These are phyloP conservation scores for Empidonax alnorum DNA, from an alignment of 2,113 vertebrate species.

Conservation along the genomic window DNA sequence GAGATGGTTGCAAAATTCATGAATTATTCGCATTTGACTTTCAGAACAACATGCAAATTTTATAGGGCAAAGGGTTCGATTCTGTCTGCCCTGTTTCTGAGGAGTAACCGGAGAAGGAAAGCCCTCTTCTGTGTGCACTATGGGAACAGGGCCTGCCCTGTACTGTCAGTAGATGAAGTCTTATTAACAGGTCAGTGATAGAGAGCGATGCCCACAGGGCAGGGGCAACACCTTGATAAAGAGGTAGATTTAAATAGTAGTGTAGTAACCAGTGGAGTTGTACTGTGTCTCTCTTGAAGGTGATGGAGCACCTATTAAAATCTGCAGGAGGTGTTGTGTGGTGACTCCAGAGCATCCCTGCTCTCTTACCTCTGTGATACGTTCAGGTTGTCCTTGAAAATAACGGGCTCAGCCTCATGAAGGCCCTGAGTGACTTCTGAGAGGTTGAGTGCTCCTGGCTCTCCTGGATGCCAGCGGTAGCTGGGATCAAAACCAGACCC, in stretches of 20 bases:
- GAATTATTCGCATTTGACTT: conserved; percentile 50
- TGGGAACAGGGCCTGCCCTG: not conserved
- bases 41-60: conserved; percentile 16
- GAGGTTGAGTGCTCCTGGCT: not conserved
- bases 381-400: not conserved
- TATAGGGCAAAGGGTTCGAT: not conserved
- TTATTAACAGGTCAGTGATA: not conserved
- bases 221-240: not conserved
- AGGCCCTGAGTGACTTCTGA: not conserved
- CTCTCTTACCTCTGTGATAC: not conserved
- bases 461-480: not conserved
- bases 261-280: not conserved
- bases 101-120: not conserved
- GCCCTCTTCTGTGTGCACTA: not conserved
- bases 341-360: not conserved
- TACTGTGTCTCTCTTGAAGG: not conserved
- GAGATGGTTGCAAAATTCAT: conserved; percentile 32
- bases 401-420: rapidly evolving
- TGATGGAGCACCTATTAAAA: not conserved
- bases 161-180: not conserved
- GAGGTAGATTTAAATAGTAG: not conserved
- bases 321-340: not conserved
- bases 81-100: not conserved
- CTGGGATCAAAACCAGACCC: not conserved
- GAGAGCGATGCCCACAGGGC: not conserved